Conservation (phyloP, 2,113 vertebrate species). For the Brachyistius frenatus region DNA sequence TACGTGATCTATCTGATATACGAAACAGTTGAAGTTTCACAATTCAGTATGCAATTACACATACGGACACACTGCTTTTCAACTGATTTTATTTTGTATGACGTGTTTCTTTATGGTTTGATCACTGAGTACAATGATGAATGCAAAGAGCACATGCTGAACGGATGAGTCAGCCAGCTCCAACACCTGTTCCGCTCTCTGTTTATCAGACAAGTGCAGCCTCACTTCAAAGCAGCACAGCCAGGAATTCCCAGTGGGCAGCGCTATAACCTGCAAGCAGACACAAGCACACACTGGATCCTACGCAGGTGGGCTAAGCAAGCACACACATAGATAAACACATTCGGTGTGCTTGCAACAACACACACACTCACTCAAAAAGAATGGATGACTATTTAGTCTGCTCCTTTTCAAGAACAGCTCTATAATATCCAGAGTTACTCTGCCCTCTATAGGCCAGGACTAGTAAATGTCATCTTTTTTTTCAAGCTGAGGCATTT, state of each 20-base stretch:
- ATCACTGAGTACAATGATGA: slow-evolving; percentile 40
- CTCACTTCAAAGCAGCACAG: slow-evolving; percentile 58
- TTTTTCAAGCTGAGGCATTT: slow-evolving; percentile 4
- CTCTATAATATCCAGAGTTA: slow-evolving; percentile 21
- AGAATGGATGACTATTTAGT: neutral
- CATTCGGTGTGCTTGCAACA: neutral
- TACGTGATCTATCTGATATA: neutral
- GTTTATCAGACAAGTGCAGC: slow-evolving; percentile 49
- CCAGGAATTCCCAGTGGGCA: slow-evolving; percentile 46
- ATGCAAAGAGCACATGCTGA: slow-evolving; percentile 58
- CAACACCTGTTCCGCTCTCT: slow-evolving; percentile 60
- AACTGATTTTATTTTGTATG: slow-evolving; percentile 45
- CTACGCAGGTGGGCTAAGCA: slow-evolving; percentile 33
- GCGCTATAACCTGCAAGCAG: slow-evolving; percentile 44
- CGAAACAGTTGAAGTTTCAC: neutral
- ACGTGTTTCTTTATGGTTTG: slow-evolving; percentile 18
- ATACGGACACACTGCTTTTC: slow-evolving; percentile 3
- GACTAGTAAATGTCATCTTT: neutral
- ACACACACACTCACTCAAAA: neutral
- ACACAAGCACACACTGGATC: slow-evolving; percentile 41
- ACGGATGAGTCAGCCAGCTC: slow-evolving; percentile 69
- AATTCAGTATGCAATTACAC: slow-evolving; percentile 14
- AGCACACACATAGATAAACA: neutral
- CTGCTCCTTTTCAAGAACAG: neutral
- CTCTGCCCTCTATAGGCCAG: slow-evolving; percentile 70